Evolutionary conservation across 1,140 invertebrate species (phyloP), one percentile per base, ranked within the genome.

Genomic region (Calephelis nemesis): DNA sequence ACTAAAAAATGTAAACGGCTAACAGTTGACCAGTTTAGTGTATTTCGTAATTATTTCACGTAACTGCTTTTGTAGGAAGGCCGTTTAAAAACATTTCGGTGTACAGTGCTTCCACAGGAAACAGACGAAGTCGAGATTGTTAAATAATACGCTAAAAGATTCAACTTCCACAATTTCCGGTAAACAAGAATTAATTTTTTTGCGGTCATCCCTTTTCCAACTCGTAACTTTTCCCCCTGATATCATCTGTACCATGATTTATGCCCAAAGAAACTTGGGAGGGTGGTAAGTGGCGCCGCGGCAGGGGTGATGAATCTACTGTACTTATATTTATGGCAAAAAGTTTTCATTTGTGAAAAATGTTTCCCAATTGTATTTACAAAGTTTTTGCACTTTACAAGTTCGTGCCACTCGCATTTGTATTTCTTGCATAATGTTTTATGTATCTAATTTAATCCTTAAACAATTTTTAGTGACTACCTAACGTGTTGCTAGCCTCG

Each of bases 241-340:
- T 60, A 60, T 60, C 54, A 60, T 60, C 54, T 60, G 54, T 60
- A 60, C 30, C 30, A 60, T 60, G 54, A 60, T 60, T 60, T 60
- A 60, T 60, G 54, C 39, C 39, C 39, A 19, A 60, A 60, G 15
- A 58, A 60, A 60, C 54, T 60, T 60, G 54, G 30, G 12, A 0
- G 54, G 54, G 54, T 40, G 54, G 54, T 10, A 12, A 11, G 54
- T 7, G 54, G 30, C 7, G 1, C 11, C 12, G 54, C 1, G 42
- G 30, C 30, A 11, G 19, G 52, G 19, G 12, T 60, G 54, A 60
- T 60, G 54, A 40, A 60, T 60, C 12, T 40, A 19, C 30, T n/a
- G 30, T 60, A 60, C 39, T 60, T 60, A 60, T 60, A 60, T 60
- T 60, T 60, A 60, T 60, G 54, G 54, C 39, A 40, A 60, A 60